Evolutionary conservation across 2,797 vertebrate species (phyloP).

Genomic region (Amblyopsis hoosieri): DNA sequence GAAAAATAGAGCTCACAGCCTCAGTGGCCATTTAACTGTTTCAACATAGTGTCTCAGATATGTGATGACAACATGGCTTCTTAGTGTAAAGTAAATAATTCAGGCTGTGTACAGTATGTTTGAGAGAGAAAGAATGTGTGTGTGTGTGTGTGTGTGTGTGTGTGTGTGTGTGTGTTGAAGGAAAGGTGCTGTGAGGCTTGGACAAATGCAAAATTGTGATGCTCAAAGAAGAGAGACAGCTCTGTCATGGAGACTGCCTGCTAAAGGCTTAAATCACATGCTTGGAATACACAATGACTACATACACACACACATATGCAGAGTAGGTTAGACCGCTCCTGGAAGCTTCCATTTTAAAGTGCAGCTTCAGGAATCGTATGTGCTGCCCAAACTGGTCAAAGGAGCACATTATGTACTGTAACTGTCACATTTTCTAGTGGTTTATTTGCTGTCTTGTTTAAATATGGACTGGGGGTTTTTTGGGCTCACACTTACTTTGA

Average conservation of each 20-base stretch:
- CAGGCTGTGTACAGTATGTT: background rate
- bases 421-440: conserved; percentile 13
- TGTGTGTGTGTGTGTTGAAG: conserved; percentile 20
- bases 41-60: conserved; percentile 72
- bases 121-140: conserved; percentile 13
- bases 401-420: too few relatives aligned
- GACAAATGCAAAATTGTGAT: conserved; percentile 72
- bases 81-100: too few relatives aligned
- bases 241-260: conserved; percentile 75
- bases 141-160: conserved; percentile 24
- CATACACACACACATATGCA: conserved; percentile 39
- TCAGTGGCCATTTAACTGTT: conserved; percentile 83
- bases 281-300: conserved; percentile 73
- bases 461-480: conserved; percentile 14
- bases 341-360: conserved; percentile 64
- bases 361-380: conserved; percentile 59
- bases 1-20: conserved; percentile 71
- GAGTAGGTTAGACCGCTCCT: conserved; percentile 37
- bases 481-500: conserved; percentile 19
- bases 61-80: conserved; percentile 38
- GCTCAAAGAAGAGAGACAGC: conserved; percentile 73
- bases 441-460: conserved; percentile 8
- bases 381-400: background rate
- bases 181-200: conserved; percentile 73
- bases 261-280: conserved; percentile 74